Base-by-base conservation (phyloP, 2,797 vertebrate genomes). In the Synanceia verrucosa region DNA sequence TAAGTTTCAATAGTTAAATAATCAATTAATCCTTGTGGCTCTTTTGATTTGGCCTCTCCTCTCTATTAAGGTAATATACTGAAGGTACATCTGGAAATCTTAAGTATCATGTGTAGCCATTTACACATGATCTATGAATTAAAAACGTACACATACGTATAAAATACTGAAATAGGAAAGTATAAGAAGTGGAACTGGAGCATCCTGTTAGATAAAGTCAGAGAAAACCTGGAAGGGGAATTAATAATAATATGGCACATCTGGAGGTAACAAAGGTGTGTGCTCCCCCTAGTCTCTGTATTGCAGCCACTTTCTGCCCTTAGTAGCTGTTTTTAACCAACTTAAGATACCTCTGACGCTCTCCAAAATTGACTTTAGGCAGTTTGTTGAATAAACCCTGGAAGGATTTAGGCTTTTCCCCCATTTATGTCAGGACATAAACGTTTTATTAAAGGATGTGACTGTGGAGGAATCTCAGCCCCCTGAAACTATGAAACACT, bases 191-290 rank as follows among this genome's bases (percentile, higher is more conserved):
- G 28, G 7, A 51, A 48, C 21, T 48, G 23, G 11, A 57, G 34
- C 18, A 23, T 50, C 34, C 61, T 21, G 2, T 29, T 51, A 14
- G 50, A 43, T 1, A 19, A 2, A 9, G 1, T 43, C 18, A 43
- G 39, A 43, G 39, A 43, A 43, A 43, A 24, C 29, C 13, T 43
- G 18, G 11, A 23, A 4, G n/a, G 13, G 29, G 8, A 46, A 37
- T 44, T 6, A n/a, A n/a, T n/a, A n/a, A n/a, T 10, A 23, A 9
- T 55, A 19, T 0, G 2, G n/a, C 39, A 29, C 8, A 2, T 36
- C 28, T 50, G 0, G 6, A 48, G n/a, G 29, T 43, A 5, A 52
- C 16, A 12, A 19, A 33, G 51, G 51, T 19, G 8, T 36, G 18
- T 36, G 16, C 18, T 58, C 8, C 19, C 4, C 31, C n/a, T 12